Base-by-base conservation (phyloP, 2,888 invertebrate genomes). In the Acanthosepion esculentum region DNA sequence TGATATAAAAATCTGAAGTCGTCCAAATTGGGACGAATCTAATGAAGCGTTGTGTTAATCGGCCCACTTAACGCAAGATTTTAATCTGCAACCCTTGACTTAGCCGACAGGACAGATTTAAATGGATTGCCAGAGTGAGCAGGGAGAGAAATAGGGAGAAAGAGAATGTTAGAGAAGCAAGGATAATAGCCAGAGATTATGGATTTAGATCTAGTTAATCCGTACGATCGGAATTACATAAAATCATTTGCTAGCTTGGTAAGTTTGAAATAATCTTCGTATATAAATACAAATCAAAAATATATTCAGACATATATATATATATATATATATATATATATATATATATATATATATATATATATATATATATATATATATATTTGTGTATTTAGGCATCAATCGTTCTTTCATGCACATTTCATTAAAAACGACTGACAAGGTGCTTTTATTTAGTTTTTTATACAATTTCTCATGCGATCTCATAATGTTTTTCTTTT, bases 331-430 rank as follows among this genome's bases (percentile, higher is more conserved):
- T 78, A 78, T 78, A 78, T 78, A 78, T 78, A 78, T 78, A n/a
- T 78, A 78, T 78, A 78, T 78, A 78, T 78, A 78, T 78, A 78
- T 78, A 78, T n/a, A 78, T 78, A 78, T n/a, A n/a, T n/a, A n/a
- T n/a, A n/a, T n/a, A n/a, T n/a, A n/a, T n/a, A n/a, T n/a, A n/a
- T n/a, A n/a, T n/a, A n/a, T n/a, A n/a, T n/a, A n/a, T n/a, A n/a
- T n/a, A n/a, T n/a, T n/a, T n/a, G n/a, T n/a, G n/a, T n/a, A n/a
- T n/a, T n/a, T n/a, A n/a, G n/a, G n/a, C n/a, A n/a, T n/a, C n/a
- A n/a, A n/a, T n/a, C n/a, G n/a, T n/a, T n/a, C n/a, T n/a, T n/a
- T n/a, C n/a, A n/a, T n/a, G n/a, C n/a, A n/a, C n/a, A n/a, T n/a
- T n/a, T n/a, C n/a, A n/a, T n/a, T n/a, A n/a, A n/a, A n/a, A n/a